Evolutionary conservation across 2,888 invertebrate species (phyloP).

Genomic region (Phasia obesa): DNA sequence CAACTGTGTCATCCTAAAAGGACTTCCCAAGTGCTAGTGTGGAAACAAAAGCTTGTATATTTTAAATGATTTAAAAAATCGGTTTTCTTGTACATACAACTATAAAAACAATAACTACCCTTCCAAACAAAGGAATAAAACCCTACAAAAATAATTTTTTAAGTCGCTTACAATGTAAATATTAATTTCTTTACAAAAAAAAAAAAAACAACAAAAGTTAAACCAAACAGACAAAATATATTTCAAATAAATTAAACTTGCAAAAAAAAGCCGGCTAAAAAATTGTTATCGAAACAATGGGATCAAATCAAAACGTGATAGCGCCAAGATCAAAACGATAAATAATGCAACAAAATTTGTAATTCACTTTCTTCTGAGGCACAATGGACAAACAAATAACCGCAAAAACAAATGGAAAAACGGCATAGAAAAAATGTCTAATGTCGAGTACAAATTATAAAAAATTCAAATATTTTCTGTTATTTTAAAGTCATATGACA

Average conservation of each 20-base stretch:
- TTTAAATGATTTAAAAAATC: no score
- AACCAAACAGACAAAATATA: neutral
- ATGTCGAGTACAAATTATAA: slow-evolving; percentile 14
- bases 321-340: slow-evolving; percentile 56
- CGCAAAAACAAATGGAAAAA: slow-evolving; percentile 20
- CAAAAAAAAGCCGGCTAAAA: neutral
- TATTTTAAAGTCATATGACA: slow-evolving; percentile 67
- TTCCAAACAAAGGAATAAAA: no score
- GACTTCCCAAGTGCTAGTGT: no score
- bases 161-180: no score
- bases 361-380: slow-evolving; percentile 56
- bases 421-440: neutral
- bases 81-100: no score
- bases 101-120: no score
- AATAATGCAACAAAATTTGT: slow-evolving; percentile 44
- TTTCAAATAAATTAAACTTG: neutral
- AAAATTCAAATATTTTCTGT: slow-evolving; percentile 56
- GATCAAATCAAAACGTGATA: slow-evolving; percentile 60
- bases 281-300: slow-evolving; percentile 50
- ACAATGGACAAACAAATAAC: slow-evolving; percentile 19
- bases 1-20: no score
- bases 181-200: slow-evolving; percentile 7
- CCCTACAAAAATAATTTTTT: no score
- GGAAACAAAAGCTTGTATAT: no score
- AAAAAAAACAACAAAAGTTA: no score